A percentile compares a stretch with the other conserved stretches of the same genome.
Conservation (phyloP, 35 echinoderm and acorn worm species). For the Antedon bifida region DNA sequence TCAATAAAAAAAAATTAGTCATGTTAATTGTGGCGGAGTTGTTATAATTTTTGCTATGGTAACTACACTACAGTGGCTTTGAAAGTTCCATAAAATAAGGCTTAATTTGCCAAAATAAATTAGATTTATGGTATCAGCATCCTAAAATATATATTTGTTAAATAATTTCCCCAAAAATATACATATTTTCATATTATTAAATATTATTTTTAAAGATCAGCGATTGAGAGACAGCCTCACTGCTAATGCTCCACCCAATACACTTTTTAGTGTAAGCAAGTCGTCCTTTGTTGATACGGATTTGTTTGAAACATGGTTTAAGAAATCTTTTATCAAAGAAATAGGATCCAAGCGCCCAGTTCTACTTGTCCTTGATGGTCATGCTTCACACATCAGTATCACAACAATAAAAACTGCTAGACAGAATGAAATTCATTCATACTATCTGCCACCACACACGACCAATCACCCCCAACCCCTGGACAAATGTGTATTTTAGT, state of each 20-base stretch:
- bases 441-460: background rate
- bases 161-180: no score
- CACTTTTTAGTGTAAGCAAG: slow-evolving; percentile 23
- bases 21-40: no score
- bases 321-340: slow-evolving; percentile 20
- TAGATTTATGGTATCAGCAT: no score
- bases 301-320: slow-evolving; percentile 31
- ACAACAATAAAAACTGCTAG: background rate
- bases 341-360: slow-evolving; percentile 12
- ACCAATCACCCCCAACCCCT: background rate
- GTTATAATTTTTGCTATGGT: no score
- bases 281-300: slow-evolving; percentile 25
- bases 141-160: no score
- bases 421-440: background rate
- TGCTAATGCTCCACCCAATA: background rate
- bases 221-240: background rate
- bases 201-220: no score
- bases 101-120: no score
- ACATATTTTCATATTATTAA: no score
- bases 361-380: slow-evolving; percentile 19
- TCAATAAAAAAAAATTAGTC: no score
- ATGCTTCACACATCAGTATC: slow-evolving; percentile 10
- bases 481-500: background rate
- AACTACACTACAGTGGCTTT: no score
- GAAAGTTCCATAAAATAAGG: no score